phyloP scores from a whole-genome alignment of 2,797 vertebrate genomes.

The Ceyx erithaca region DNA sequence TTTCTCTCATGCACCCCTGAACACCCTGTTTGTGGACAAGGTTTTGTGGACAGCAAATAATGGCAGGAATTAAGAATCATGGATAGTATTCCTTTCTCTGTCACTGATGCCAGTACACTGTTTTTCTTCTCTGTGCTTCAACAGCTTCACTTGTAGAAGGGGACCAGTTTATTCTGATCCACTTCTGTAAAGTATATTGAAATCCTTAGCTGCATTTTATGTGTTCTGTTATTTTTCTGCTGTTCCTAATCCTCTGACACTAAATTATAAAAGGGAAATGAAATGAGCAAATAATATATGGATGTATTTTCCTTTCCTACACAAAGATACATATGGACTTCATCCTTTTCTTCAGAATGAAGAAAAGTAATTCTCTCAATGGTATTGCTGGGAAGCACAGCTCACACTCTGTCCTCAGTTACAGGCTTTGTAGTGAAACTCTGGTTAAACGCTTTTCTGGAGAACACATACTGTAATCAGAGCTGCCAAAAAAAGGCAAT shows the following conservation, averaged over 20 bases:
- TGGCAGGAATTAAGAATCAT: neutral
- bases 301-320: neutral
- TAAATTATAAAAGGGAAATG: neutral
- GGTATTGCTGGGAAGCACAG: neutral
- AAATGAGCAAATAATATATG: neutral
- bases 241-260: neutral
- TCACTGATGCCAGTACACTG: neutral
- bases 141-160: neutral
- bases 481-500: neutral
- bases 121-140: neutral
- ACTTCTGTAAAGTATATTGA: neutral
- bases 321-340: neutral
- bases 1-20: neutral
- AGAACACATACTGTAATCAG: neutral
- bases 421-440: neutral
- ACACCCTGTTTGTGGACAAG: neutral
- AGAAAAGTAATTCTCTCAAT: neutral
- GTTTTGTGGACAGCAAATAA: neutral
- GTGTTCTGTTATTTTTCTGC: neutral
- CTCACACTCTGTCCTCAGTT: neutral
- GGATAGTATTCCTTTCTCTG: neutral
- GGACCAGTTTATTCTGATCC: neutral
- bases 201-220: neutral
- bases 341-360: neutral
- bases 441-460: constrained; percentile 7